Percentiles rank a stretch among this genome's conserved stretches.
Evolutionary conservation across 2,888 invertebrate species (phyloP).

Genomic region (Acanthopleura granulata): DNA sequence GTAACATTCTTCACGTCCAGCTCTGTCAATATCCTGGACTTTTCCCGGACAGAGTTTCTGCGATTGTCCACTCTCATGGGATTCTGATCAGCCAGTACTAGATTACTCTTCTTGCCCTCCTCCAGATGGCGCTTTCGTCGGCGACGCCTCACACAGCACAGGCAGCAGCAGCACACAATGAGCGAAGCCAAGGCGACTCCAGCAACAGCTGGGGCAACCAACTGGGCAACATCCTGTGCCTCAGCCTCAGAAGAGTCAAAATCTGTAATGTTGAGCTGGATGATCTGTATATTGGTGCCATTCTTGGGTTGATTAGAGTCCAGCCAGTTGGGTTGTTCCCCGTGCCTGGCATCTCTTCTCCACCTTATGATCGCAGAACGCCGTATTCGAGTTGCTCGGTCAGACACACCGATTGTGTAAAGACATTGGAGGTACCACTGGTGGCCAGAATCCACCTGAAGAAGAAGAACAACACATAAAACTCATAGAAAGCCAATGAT

Average conservation of each 20-base stretch:
- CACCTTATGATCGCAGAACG: conserved; percentile 34
- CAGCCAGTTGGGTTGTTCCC: conserved; percentile 21
- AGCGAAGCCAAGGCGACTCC: conserved; percentile 26
- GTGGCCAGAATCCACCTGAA: conserved; percentile 65
- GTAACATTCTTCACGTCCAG: background rate
- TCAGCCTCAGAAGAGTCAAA: background rate
- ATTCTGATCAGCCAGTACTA: conserved; percentile 42
- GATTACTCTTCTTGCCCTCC: conserved; percentile 33
- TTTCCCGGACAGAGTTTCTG: conserved; percentile 23
- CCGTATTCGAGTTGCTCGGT: conserved; percentile 40
- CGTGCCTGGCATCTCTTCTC: background rate
- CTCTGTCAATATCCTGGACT: conserved; percentile 16
- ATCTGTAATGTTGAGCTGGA: conserved; percentile 20
- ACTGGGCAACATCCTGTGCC: conserved; percentile 14
- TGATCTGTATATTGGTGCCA: conserved; percentile 53
- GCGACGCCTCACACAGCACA: conserved; percentile 31
- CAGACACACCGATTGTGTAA: conserved; percentile 60
- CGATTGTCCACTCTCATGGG: conserved; percentile 29
- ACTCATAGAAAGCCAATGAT: too few species aligned
- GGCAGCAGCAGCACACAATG: conserved; percentile 24
- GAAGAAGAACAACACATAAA: too few species aligned
- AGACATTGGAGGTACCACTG: conserved; percentile 70
- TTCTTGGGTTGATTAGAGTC: conserved; percentile 35
- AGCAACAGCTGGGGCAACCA: conserved; percentile 22
- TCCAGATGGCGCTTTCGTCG: conserved; percentile 27